Conservation (phyloP, 2,113 vertebrate genomes). For the Eulacestoma nigropectus region DNA sequence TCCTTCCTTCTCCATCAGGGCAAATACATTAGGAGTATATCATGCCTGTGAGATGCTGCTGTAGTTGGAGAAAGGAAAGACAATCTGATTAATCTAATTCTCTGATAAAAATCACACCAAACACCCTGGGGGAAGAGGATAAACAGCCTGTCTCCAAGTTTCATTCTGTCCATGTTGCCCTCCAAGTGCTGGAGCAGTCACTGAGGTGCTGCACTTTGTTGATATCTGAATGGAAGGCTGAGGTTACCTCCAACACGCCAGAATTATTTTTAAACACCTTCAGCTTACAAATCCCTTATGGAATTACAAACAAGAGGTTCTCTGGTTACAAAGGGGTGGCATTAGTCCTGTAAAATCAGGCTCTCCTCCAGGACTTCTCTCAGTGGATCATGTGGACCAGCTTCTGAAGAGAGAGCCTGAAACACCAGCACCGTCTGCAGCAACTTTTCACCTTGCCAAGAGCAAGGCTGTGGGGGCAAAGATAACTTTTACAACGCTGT, state of each 20-base stretch:
- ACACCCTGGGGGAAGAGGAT: background rate
- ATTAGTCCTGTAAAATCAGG: background rate
- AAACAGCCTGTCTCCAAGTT: background rate
- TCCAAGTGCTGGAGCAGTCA: background rate
- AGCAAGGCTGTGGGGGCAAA: background rate
- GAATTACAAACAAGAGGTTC: background rate
- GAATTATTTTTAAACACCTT: background rate
- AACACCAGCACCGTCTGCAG: background rate
- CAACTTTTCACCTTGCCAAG: background rate
- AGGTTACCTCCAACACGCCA: background rate
- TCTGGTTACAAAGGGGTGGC: background rate
- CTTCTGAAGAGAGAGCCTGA: background rate
- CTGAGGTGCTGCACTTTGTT: background rate
- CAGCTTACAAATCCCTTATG: background rate
- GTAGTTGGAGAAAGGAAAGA: background rate
- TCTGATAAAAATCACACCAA: background rate
- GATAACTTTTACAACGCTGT: rapidly evolving
- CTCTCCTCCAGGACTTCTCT: background rate
- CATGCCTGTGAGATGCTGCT: background rate
- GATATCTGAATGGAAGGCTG: background rate
- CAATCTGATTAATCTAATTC: background rate
- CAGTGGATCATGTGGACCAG: background rate
- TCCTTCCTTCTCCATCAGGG: background rate
- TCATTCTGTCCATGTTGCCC: background rate
- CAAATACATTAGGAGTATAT: background rate